Conservation (phyloP, 1,140 invertebrate species). For the Mylabris phalerata region DNA sequence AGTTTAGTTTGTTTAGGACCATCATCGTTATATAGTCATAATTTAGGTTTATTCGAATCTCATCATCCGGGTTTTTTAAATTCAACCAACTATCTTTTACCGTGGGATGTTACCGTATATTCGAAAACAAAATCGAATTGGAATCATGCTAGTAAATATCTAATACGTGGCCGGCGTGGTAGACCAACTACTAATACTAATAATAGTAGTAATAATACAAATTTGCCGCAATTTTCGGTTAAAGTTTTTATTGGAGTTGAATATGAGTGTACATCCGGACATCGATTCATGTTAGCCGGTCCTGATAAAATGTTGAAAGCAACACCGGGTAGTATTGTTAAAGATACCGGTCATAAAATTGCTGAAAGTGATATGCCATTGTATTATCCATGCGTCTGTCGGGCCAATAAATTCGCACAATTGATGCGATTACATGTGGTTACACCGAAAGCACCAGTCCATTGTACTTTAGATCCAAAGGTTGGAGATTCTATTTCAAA, state of each 20-base stretch:
- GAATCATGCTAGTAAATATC: constrained; percentile 28
- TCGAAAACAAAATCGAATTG: constrained; percentile 33
- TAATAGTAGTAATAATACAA: constrained; percentile 17
- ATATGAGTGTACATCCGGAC: constrained; percentile 93
- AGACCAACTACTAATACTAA: constrained; percentile 28
- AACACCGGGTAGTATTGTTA: constrained; percentile 65
- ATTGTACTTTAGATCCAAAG: constrained; percentile 78
- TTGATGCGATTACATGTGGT: constrained; percentile 91
- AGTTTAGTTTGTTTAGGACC: constrained; percentile 83
- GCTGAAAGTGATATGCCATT: constrained; percentile 85
- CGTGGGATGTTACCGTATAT: constrained; percentile 86
- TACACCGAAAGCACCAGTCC: constrained; percentile 83
- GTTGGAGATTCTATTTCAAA: constrained; percentile 40
- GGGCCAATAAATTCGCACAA: constrained; percentile 72
- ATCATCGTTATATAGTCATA: constrained; percentile 86
- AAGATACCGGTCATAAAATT: constrained; percentile 78
- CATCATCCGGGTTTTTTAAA: constrained; percentile 81
- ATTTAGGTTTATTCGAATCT: constrained; percentile 67
- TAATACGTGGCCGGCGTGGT: constrained; percentile 25
- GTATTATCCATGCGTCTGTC: constrained; percentile 83
- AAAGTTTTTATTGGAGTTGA: constrained; percentile 96
- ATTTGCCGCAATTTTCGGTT: constrained; percentile 58
- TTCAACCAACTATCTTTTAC: constrained; percentile 85
- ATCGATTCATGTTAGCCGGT: constrained; percentile 86
- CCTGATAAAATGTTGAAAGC: constrained; percentile 82